phyloP scores from a whole-genome alignment of 2,113 vertebrate species.

The Athene cunicularia region DNA sequence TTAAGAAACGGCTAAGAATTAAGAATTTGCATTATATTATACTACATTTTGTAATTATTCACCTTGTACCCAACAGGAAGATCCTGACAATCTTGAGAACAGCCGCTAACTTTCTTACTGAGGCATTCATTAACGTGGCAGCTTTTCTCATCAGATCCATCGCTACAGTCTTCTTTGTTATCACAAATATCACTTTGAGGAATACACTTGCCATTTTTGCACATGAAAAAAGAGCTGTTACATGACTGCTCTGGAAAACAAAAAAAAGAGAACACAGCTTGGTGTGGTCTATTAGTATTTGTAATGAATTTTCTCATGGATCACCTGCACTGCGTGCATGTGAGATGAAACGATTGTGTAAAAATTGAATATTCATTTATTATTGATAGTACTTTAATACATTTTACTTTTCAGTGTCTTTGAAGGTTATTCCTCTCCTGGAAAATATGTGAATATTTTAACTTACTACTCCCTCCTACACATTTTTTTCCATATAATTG shows the following conservation, averaged over 20 bases:
- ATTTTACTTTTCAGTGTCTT: background rate
- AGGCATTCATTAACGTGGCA: slow-evolving; percentile 95
- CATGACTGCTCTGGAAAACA: slow-evolving; percentile 92
- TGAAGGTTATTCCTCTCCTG: background rate
- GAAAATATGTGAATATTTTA: background rate
- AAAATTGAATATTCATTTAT: background rate
- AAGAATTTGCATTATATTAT: background rate
- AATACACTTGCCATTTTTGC: slow-evolving; percentile 95
- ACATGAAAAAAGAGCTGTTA: slow-evolving; percentile 98
- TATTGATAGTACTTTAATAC: background rate
- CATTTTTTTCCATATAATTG: background rate
- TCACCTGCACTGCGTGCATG: background rate
- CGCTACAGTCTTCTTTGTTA: slow-evolving; percentile 89
- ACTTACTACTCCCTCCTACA: background rate
- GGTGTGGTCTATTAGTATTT: background rate
- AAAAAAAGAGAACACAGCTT: slow-evolving; percentile 57
- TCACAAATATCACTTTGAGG: slow-evolving; percentile 86
- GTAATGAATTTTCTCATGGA: background rate
- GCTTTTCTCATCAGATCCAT: slow-evolving; percentile 92
- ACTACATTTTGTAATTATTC: slow-evolving; percentile 38
- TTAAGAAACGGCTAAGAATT: background rate
- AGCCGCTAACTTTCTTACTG: slow-evolving; percentile 93
- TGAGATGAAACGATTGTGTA: background rate
- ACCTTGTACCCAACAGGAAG: slow-evolving; percentile 95
- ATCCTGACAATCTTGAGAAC: slow-evolving; percentile 96